Conservation (phyloP, 2,888 invertebrate species). For the Folsomia candida region DNA sequence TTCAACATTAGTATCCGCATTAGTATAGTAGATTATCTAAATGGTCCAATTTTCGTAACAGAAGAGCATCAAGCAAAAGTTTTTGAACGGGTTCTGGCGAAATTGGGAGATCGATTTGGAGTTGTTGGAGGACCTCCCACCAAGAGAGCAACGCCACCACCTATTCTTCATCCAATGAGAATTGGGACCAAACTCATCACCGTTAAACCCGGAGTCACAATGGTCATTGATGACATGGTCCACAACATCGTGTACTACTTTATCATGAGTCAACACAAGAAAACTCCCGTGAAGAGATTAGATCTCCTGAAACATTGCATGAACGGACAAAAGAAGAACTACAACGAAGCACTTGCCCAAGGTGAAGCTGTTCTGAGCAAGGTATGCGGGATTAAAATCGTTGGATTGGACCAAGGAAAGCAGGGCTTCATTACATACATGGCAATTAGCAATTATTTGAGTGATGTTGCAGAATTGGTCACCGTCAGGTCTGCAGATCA, state of each 20-base stretch:
- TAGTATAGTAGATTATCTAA: too few species aligned
- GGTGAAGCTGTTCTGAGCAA: constrained; percentile 29
- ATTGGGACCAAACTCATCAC: too few species aligned
- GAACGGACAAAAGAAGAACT: constrained; percentile 40
- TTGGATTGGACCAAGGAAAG: constrained; percentile 34
- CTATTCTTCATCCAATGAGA: background rate
- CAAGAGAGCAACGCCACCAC: background rate
- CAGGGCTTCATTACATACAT: constrained; percentile 29
- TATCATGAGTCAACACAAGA: constrained; percentile 42
- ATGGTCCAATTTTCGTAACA: too few species aligned
- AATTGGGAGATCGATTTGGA: background rate
- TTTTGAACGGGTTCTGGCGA: too few species aligned
- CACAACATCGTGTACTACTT: constrained; percentile 41
- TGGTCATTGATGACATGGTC: constrained; percentile 42
- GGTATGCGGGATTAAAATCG: constrained; percentile 43
- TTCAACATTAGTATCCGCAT: too few species aligned
- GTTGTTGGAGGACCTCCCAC: background rate
- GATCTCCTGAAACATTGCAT: constrained; percentile 45
- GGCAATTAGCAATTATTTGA: constrained; percentile 35
- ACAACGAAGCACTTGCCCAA: constrained; percentile 35
- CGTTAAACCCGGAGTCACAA: constrained; percentile 13
- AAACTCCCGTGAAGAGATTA: constrained; percentile 40
- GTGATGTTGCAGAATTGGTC: constrained; percentile 34
- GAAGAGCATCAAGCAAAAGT: too few species aligned
- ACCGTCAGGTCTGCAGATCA: constrained; percentile 24